Evolutionary conservation across 1,140 invertebrate species (phyloP), one percentile per base, ranked within the genome.

Genomic region (Drosophila erecta): DNA sequence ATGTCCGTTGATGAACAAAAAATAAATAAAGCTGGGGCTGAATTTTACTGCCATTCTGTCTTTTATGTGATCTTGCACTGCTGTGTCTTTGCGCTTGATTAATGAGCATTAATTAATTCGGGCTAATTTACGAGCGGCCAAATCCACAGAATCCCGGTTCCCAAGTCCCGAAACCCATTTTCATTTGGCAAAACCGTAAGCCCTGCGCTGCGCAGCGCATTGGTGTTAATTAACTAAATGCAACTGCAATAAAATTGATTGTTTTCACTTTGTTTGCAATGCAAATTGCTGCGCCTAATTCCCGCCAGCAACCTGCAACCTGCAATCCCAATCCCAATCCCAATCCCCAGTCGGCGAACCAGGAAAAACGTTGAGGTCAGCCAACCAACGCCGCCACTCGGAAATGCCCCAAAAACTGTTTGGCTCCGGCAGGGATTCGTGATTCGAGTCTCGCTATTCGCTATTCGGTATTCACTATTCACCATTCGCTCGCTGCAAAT

Each of bases 211-310:
- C 69, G 49, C 51, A 33, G 75, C 75, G 66, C 30, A 10, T 77
- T 89, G 84, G 84, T 89, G 84, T 89, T 89, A 89, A 89, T 89
- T 89, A 89, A 89, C 84, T 89, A 89, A 89, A 89, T 90, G 84
- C 84, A 89, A 84, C 79, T 77, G 85, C 84, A 89, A 90, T 89
- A 89, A 89, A 89, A 89, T 90, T 89, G 84, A 89, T 89, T 89
- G 84, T 89, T 89, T 89, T 89, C 84, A 90, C 85, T 89, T 89
- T 89, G 84, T 89, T 89, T 89, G 85, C 84, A 89, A 84, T 89
- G 79, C 84, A 89, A 89, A 89, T 89, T 79, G 83, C 79, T 78
- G 38, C 76, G 73, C 75, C 80, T 84, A 84, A 84, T 84, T 72
- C 80, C 79, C 37, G 14, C 37, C 37, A 38, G 14, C 37, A 38